Percentiles rank a stretch among this genome's conserved stretches.
Conservation (phyloP, 1,140 invertebrate genomes). For the Oncopodura yosiiana region DNA sequence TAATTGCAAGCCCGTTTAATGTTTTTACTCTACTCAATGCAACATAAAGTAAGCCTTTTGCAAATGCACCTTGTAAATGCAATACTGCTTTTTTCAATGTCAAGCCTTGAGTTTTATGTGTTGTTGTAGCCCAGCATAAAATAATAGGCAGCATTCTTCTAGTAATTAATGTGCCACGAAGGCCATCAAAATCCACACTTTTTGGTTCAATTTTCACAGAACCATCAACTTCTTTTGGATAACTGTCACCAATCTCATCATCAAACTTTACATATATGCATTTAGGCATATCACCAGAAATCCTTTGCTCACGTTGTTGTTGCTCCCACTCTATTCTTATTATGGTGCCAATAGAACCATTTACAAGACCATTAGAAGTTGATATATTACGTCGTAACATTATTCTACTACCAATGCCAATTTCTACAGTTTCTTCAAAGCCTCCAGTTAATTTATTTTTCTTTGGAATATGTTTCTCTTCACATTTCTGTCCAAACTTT, state of each 20-base stretch:
- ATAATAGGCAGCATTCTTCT: conserved; percentile 27
- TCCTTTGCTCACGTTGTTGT: conserved; percentile 10
- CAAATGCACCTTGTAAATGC: conserved; percentile 22
- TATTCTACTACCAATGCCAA: conserved; percentile 20
- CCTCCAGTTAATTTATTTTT: conserved; percentile 26
- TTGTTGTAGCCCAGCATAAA: conserved; percentile 22
- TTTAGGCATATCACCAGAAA: conserved; percentile 19
- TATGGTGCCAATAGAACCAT: conserved; percentile 28
- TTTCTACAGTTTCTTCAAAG: conserved; percentile 17
- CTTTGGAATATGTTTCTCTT: conserved; percentile 5
- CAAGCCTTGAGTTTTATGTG: conserved; percentile 27
- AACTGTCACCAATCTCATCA: background rate
- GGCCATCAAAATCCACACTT: background rate
- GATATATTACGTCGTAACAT: conserved; percentile 25
- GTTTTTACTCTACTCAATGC: conserved; percentile 27
- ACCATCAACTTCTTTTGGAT: no score
- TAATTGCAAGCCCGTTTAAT: no score
- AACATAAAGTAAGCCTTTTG: conserved; percentile 26
- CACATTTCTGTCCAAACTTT: conserved; percentile 9
- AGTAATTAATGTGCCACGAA: conserved; percentile 5
- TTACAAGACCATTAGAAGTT: conserved; percentile 15
- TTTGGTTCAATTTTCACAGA: background rate
- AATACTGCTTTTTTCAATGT: conserved; percentile 25
- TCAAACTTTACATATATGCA: conserved; percentile 13
- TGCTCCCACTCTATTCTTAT: conserved; percentile 20